These are phyloP conservation scores for Caenorhabditis panamensis DNA, from an alignment of 2,888 invertebrate genomes.

Conservation along the genomic window DNA sequence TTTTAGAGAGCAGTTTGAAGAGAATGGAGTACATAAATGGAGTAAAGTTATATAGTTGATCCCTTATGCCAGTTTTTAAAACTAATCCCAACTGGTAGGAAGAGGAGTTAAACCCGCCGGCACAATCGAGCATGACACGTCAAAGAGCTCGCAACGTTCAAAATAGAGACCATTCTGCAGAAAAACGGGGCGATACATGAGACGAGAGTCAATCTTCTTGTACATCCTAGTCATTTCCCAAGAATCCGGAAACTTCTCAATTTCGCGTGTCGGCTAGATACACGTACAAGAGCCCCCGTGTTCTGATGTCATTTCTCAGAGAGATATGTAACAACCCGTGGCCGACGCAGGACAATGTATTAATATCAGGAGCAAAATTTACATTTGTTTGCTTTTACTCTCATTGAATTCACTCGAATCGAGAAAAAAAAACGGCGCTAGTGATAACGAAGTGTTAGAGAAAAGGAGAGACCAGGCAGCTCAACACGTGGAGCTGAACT, in stretches of 20 bases:
- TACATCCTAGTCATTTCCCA: conserved; percentile 60
- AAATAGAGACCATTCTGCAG: conserved; percentile 50
- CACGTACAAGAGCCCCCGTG: conserved; percentile 53
- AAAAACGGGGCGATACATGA: conserved; percentile 48
- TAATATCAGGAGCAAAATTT: conserved; percentile 26
- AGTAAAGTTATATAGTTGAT: conserved; percentile 25
- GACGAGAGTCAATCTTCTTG: conserved; percentile 37
- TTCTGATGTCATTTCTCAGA: conserved; percentile 59
- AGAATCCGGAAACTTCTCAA: conserved; percentile 63
- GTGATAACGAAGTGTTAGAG: neutral
- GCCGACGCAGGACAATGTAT: conserved; percentile 24
- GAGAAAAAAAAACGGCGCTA: neutral
- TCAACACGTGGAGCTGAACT: neutral
- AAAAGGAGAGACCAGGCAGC: neutral
- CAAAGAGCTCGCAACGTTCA: conserved; percentile 27
- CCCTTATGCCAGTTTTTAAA: conserved; percentile 12
- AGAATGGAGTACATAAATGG: neutral
- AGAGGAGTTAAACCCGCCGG: conserved; percentile 27
- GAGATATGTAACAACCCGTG: conserved; percentile 43
- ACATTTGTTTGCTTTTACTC: conserved; percentile 9
- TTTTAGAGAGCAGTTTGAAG: neutral
- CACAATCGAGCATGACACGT: conserved; percentile 22
- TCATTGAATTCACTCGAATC: neutral
- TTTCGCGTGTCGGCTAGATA: conserved; percentile 54
- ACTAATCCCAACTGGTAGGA: conserved; percentile 29